Evolutionary conservation across 2,113 vertebrate species (phyloP).

Genomic region (Rhabdomys dilectus): DNA sequence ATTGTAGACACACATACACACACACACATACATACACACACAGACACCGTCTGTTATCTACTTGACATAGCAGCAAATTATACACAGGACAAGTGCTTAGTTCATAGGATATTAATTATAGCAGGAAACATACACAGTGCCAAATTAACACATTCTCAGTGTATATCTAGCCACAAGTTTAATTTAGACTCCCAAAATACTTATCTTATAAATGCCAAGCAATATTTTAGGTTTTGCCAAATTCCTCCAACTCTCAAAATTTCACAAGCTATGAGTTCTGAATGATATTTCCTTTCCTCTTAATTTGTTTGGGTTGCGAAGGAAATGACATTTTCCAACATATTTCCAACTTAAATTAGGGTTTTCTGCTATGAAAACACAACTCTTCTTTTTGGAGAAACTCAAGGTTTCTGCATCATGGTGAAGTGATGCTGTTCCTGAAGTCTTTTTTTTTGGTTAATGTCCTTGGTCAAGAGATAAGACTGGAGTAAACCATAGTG

Average conservation of each 20-base stretch:
- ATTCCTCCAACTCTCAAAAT: conserved; percentile 65
- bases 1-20: neutral
- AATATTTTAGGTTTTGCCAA: conserved; percentile 75
- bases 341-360: conserved; percentile 72
- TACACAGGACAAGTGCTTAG: conserved; percentile 19
- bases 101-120: conserved; percentile 32
- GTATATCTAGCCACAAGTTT: conserved; percentile 58
- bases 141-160: conserved; percentile 56
- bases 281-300: conserved; percentile 69
- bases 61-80: conserved; percentile 1
- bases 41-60: neutral
- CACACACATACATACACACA: neutral
- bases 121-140: conserved; percentile 57
- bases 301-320: conserved; percentile 79
- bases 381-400: conserved; percentile 62
- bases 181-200: conserved; percentile 65
- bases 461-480: neutral
- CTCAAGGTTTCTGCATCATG: conserved; percentile 7
- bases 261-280: conserved; percentile 71
- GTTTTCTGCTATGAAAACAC: conserved; percentile 73
- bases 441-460: neutral
- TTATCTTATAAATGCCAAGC: conserved; percentile 56
- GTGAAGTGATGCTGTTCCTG: neutral
- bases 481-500: neutral
- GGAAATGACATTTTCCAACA: conserved; percentile 76